Conservation (phyloP, 2,113 vertebrate species). For the Trogon surrucura region DNA sequence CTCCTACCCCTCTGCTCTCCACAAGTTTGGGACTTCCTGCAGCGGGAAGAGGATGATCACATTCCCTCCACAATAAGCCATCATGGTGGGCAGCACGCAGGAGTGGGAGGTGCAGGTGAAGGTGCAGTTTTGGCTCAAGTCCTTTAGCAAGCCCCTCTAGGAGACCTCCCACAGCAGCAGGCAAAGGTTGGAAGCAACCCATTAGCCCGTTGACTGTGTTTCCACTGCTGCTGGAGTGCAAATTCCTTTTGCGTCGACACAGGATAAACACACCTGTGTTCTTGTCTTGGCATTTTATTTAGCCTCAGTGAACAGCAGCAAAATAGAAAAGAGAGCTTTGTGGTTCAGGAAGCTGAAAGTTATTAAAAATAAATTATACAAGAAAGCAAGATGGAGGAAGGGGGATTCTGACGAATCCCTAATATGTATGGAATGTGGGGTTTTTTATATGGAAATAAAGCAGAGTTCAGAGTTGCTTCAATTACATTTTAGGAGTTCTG, state of each 20-base stretch:
- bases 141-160: background rate
- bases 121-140: background rate
- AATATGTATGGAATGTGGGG: conserved; percentile 62
- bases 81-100: rapidly evolving
- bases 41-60: background rate
- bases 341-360: conserved; percentile 44
- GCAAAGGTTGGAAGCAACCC: background rate
- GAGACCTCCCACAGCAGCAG: background rate
- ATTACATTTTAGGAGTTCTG: conserved; percentile 4
- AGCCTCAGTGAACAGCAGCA: conserved; percentile 6
- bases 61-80: background rate
- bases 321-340: conserved; percentile 33
- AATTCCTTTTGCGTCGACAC: conserved; percentile 21
- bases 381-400: background rate
- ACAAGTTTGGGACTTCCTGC: background rate
- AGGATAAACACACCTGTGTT: conserved; percentile 37
- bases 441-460: conserved; percentile 27
- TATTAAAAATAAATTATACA: conserved; percentile 68
- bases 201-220: background rate
- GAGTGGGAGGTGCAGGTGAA: background rate
- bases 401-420: conserved; percentile 50
- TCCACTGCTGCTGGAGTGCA: background rate
- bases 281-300: conserved; percentile 19
- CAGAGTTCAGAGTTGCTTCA: conserved; percentile 30
- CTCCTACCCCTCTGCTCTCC: background rate